These are phyloP conservation scores for Latrodectus elegans DNA, from an alignment of 2,888 invertebrate genomes.

Conservation along the genomic window DNA sequence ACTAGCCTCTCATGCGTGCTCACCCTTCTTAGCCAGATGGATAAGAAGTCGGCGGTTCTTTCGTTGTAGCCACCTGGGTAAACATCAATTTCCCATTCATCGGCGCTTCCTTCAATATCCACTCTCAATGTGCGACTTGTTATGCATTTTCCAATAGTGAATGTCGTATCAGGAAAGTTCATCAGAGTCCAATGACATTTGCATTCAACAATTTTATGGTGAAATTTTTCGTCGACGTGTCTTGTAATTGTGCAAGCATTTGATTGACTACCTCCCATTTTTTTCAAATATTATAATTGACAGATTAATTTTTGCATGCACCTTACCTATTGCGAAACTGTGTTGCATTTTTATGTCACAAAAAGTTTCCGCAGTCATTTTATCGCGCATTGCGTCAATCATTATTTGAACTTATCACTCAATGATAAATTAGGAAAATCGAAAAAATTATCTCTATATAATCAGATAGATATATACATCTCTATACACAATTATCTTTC, in stretches of 20 bases:
- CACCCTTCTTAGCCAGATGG: not conserved
- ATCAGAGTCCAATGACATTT: not conserved
- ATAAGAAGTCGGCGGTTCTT: not conserved
- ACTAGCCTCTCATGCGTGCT: not conserved
- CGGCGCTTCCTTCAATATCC: not conserved
- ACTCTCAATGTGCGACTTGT: not conserved
- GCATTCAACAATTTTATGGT: not conserved
- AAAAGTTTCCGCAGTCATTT: no score
- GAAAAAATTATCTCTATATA: no score
- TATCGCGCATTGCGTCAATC: no score
- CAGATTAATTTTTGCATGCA: no score
- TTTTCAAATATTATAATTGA: no score
- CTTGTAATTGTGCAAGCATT: not conserved
- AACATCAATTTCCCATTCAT: not conserved
- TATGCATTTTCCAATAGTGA: not conserved
- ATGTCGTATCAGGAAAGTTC: not conserved
- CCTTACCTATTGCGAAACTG: no score
- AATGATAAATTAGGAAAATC: no score
- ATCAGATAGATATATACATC: no score
- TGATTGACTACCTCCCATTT: no score
- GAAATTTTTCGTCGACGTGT: not conserved
- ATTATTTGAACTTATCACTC: no score
- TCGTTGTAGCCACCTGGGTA: not conserved
- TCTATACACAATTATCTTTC: no score
- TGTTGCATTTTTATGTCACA: no score